Conservation (phyloP, 2,113 vertebrate genomes). For the Colinus virginianus region DNA sequence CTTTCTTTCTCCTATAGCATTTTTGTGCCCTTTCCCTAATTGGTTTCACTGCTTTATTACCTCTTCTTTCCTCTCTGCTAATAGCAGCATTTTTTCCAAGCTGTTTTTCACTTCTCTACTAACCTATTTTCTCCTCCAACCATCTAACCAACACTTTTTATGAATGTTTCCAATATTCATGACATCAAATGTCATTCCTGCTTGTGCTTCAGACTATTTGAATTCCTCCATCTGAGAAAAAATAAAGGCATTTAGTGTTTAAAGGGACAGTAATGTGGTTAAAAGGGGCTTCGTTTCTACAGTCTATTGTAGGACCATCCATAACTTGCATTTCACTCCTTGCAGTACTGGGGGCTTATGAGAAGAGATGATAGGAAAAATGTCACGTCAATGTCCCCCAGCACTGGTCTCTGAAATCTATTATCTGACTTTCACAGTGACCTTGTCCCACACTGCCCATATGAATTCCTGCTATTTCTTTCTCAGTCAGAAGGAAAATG, state of each 20-base stretch:
- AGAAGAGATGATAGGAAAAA: background rate
- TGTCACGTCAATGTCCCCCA: background rate
- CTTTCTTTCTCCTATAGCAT: background rate
- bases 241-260: background rate
- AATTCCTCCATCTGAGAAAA: background rate
- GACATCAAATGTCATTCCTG: background rate
- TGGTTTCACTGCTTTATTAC: conserved; percentile 20
- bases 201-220: background rate
- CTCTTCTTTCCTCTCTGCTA: conserved; percentile 19
- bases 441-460: background rate
- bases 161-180: conserved; percentile 15
- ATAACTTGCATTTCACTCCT: background rate
- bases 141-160: background rate
- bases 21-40: conserved; percentile 14
- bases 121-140: conserved; percentile 10
- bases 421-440: background rate
- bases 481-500: background rate
- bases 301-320: background rate
- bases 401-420: background rate
- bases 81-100: background rate
- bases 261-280: background rate
- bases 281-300: background rate
- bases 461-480: background rate
- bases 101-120: background rate
- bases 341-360: background rate